Base-by-base conservation (phyloP, 2,113 vertebrate genomes). In the Oryzias melastigma region DNA sequence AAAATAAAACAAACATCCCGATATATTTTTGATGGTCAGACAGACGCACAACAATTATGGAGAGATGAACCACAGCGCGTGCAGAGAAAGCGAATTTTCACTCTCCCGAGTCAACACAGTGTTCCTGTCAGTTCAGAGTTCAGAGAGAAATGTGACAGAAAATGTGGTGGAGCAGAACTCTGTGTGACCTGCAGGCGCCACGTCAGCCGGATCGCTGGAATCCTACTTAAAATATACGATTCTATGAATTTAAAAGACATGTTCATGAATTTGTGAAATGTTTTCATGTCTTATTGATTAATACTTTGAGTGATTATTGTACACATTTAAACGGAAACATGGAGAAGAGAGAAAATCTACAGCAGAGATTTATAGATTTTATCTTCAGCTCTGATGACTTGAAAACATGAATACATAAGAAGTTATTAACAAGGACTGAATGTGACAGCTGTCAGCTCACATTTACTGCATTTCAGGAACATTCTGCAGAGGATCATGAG, bases 41-140 rank as follows among this genome's bases (percentile, higher is more conserved):
- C 46, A 48, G 59, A 18, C 47, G 27, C 53, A 10, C 19, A 41
- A 45, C 56, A 42, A 54, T 25, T 42, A 42, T 42, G 0, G 51
- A 25, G n/a, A 35, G 10, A 3, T 1, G 58, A 64, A 74, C 47
- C 5, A n/a, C 62, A 70, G 66, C 13, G 5, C 54, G 72, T 29
- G 65, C 41, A 40, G 25, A 65, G 49, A 53, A 71, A 58, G 61
- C 20, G 0, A 45, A 62, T 67, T 66, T n/a, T 62, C 41, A 56
- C 52, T 35, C 51, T 49, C 14, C 19, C 7, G 20, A 56, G 52
- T 27, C 55, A 55, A 58, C 50, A 6, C 20, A 57, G 42, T 70
- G 77, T 83, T 79, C 75, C 67, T 42, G 73, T 80, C 52, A 62
- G 53, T 63, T 57, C 62, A 41, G 46, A 27, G 56, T 42, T 35